Percentiles rank a stretch among this genome's conserved stretches.
Conservation (phyloP, 2,888 invertebrate genomes). For the Amblyjoppa proteus region DNA sequence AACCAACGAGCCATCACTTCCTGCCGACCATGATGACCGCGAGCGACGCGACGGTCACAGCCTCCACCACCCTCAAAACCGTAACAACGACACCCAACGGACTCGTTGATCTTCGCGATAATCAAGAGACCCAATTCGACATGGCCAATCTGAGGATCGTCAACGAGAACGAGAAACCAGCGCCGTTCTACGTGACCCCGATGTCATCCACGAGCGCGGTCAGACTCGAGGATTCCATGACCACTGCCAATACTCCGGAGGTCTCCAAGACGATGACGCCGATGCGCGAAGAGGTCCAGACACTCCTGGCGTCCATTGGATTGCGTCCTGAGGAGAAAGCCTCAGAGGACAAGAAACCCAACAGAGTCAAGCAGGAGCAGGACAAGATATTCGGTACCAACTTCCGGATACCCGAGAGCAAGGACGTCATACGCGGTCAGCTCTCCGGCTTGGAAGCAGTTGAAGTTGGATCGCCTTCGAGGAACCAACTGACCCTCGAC, state of each 20-base stretch:
- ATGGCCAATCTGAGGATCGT: constrained; percentile 55
- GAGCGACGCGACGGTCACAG: not conserved
- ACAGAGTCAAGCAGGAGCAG: constrained; percentile 35
- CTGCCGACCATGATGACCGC: constrained; percentile 70
- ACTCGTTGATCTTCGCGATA: not conserved
- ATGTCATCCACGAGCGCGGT: constrained; percentile 66
- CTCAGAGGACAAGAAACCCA: constrained; percentile 65
- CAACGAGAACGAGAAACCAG: constrained; percentile 64
- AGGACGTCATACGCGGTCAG: constrained; percentile 57
- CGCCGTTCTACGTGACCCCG: constrained; percentile 78
- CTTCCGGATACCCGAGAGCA: constrained; percentile 69
- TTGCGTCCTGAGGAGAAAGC: constrained; percentile 76
- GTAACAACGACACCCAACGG: not conserved
- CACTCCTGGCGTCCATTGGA: constrained; percentile 85
- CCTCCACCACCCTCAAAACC: not conserved
- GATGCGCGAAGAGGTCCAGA: constrained; percentile 83
- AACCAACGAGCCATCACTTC: constrained; percentile 54
- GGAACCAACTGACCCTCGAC: constrained; percentile 75
- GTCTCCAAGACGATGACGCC: constrained; percentile 72
- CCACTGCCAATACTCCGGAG: constrained; percentile 47
- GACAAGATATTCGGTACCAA: constrained; percentile 68
- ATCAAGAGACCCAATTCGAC: constrained; percentile 27
- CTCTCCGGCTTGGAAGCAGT: constrained; percentile 66
- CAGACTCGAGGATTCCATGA: constrained; percentile 44
- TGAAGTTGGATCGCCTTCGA: constrained; percentile 67